Base-by-base conservation (phyloP, 2,888 invertebrate genomes). In the Hipparchia sbordonii region DNA sequence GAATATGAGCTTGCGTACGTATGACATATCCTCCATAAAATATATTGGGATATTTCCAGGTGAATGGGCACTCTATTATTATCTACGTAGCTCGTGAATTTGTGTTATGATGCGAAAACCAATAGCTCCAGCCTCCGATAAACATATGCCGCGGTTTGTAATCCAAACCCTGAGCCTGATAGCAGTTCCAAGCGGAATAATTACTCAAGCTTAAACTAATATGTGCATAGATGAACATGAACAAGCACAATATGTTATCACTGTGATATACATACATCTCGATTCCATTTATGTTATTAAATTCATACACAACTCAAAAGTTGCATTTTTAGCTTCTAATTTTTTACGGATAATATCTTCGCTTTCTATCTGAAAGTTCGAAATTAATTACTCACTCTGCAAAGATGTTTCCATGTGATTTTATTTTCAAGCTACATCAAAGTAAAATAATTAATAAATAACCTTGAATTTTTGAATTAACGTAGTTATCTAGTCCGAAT, bases 31-130 rank as follows among this genome's bases (percentile, higher is more conserved):
- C 63, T 23, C 23, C 81, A 80, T 84, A 84, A 85, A 86, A 87
- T 84, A 84, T 88, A 87, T 89, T 84, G 83, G 81, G 81, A 84
- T 86, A 84, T 89, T 88, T 88, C 80, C 85, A 88, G 84, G 85
- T 86, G 85, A 85, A 81, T 78, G 81, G 77, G 76, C 78, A 52
- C 76, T 73, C 78, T 77, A 79, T 82, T 80, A 79, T 6, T 48
- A 48, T 80, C 77, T 76, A 75, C 77, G 74, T 74, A 74, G 77
- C 77, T 74, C 74, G 77, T 77, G 77, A 77, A 78, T 77, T 77
- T 78, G 74, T 70, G 74, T 79, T 79, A 80, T 79, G 79, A 80
- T 78, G 77, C 80, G 82, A 81, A 82, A 85, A 82, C 81, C 85
- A 82, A 85, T 86, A 79, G 83, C 80, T 81, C 79, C 77, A 78